Base-by-base conservation (phyloP, 2,797 vertebrate genomes). In the Halcyon badia region DNA sequence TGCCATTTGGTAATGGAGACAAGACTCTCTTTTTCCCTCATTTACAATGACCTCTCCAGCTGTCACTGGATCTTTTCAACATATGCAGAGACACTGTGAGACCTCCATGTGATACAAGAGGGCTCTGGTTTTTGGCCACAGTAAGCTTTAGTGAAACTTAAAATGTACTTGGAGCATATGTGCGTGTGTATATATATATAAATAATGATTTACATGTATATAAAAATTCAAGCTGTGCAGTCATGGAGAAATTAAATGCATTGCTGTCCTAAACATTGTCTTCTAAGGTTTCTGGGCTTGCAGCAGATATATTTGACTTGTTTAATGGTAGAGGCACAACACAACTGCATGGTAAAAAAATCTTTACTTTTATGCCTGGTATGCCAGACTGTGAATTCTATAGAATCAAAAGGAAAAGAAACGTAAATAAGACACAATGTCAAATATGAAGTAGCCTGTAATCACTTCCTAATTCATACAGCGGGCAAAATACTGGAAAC, bases 11-110 rank as follows among this genome's bases (percentile, higher is more conserved):
- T 96, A 96, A 96, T 97, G 94, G 95, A 97, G 95, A 97, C 94
- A 95, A 78, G 95, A 96, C 94, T 97, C 96, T 96, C 89, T 97
- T 89, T 97, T 96, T 92, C 96, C 82, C 94, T 94, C 96, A 92
- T 96, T 96, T 97, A 91, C 94, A 91, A 96, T 91, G 90, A 97
- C 92, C 95, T 94, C 46, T n/a, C 89, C 95, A 96, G 95, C 87
- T 96, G 94, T 95, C 96, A 95, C 93, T 84, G 58, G 54, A 83
- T 88, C 91, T 95, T 97, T 97, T 97, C 94, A 95, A 46, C 66
- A 33, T 82, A 90, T 68, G 62, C 70, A 86, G 89, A 83, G 83
- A 66, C 18, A 70, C 28, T 48, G 25, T 3, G 56, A 91, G 48
- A 77, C 62, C 62, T 93, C 62, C 52, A 10, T 1, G 14, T 5